Conservation (phyloP, 2,113 vertebrate genomes). For the Macaca fascicularis region DNA sequence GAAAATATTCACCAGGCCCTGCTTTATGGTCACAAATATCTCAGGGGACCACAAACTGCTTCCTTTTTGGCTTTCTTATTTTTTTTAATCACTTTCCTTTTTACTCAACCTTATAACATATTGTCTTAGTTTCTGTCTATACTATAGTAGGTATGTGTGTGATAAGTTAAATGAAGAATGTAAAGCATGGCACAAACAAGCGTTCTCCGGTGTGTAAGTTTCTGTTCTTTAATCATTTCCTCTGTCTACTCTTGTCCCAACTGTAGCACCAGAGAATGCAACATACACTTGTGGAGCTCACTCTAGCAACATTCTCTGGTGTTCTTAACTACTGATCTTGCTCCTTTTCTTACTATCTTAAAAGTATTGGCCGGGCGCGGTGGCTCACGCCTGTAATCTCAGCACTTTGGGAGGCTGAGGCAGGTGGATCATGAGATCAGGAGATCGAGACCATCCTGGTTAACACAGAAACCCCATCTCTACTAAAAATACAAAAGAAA, state of each 20-base stretch:
- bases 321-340: not conserved
- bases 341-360: not conserved
- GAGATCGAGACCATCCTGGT: too few relatives aligned
- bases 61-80: not conserved
- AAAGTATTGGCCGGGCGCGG: not conserved
- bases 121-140: not conserved
- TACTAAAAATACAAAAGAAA: too few relatives aligned
- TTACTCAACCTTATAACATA: not conserved
- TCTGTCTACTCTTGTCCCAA: not conserved
- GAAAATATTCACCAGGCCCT: not conserved
- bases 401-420: too few relatives aligned
- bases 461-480: too few relatives aligned
- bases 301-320: not conserved
- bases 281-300: not conserved
- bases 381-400: too few relatives aligned
- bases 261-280: not conserved
- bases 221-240: not conserved
- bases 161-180: not conserved
- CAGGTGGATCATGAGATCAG: too few relatives aligned
- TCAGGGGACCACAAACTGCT: not conserved
- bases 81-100: not conserved
- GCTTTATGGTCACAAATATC: not conserved
- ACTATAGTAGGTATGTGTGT: not conserved
- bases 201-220: not conserved
- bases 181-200: not conserved